phyloP scores from a whole-genome alignment of 64 coral and sea anemone genomes.

The Anthopleura sola region DNA sequence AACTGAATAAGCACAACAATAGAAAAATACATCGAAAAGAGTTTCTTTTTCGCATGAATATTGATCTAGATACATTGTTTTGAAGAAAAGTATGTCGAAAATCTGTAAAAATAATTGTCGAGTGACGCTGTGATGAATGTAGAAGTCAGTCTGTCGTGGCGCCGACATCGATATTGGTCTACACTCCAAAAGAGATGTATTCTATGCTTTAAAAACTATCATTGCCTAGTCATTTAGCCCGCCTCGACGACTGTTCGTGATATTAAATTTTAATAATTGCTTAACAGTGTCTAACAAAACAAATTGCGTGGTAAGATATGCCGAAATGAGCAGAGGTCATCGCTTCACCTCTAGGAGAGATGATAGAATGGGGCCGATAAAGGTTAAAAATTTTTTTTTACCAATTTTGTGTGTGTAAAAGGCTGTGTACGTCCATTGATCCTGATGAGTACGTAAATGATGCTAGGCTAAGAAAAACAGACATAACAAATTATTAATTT shows the following conservation, averaged over 20 bases:
- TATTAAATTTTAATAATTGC: not conserved
- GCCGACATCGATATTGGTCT: not conserved
- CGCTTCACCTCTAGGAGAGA: not conserved
- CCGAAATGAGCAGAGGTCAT: not conserved
- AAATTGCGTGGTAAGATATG: not conserved
- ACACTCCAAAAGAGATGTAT: not conserved
- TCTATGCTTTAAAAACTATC: not conserved
- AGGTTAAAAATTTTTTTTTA: not conserved
- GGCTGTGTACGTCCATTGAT: too few species aligned
- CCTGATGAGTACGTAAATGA: too few species aligned
- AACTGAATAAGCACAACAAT: too few species aligned
- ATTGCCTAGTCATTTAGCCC: not conserved
- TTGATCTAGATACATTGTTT: not conserved
- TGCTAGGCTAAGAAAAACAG: too few species aligned
- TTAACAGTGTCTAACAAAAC: constrained; percentile 2
- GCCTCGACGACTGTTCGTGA: not conserved
- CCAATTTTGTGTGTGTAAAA: too few species aligned
- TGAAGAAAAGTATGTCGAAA: not conserved
- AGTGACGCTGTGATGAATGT: not conserved
- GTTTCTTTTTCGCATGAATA: not conserved
- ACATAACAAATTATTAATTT: too few species aligned
- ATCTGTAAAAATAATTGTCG: not conserved
- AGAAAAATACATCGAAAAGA: not conserved
- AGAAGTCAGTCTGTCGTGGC: not conserved
- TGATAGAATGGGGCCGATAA: not conserved